A percentile compares a stretch with the other conserved stretches of the same genome.
These are phyloP conservation scores for Oreochromis spilurus DNA, from an alignment of 2,113 vertebrate genomes.

Conservation along the genomic window DNA sequence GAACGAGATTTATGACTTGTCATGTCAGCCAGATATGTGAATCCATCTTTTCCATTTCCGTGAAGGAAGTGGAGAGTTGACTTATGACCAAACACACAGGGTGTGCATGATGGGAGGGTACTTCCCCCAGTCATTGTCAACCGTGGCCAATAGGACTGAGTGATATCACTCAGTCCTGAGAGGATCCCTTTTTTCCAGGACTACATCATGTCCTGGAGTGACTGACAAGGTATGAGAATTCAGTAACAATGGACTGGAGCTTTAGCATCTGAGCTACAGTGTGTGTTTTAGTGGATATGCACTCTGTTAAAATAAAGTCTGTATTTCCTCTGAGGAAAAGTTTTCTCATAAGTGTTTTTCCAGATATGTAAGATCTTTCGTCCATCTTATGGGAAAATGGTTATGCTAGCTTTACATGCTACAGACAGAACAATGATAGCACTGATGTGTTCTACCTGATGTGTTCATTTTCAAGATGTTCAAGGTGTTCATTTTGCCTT, in stretches of 20 bases:
- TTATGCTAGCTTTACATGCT: background rate
- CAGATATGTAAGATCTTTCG: background rate
- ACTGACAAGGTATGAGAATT: background rate
- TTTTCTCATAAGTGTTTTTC: background rate
- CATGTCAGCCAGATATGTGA: slow-evolving; percentile 23
- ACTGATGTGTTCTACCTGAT: background rate
- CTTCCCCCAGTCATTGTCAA: background rate
- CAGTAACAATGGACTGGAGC: background rate
- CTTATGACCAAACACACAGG: slow-evolving; percentile 33
- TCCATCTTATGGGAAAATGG: background rate
- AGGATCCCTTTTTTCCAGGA: slow-evolving; percentile 21
- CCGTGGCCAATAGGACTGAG: background rate
- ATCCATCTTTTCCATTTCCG: slow-evolving; percentile 63
- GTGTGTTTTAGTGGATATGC: background rate
- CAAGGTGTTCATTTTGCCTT: background rate
- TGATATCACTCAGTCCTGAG: background rate
- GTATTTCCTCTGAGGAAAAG: background rate
- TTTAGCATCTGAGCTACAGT: background rate
- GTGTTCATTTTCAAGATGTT: background rate
- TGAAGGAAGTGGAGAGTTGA: slow-evolving; percentile 53
- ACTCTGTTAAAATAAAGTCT: background rate
- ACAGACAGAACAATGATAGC: background rate
- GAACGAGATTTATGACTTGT: slow-evolving; percentile 22
- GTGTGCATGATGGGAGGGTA: background rate
- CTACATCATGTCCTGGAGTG: slow-evolving; percentile 2